Evolutionary conservation across 2,113 vertebrate genomes (phyloP).

Genomic region (Actenoides hombroni): DNA sequence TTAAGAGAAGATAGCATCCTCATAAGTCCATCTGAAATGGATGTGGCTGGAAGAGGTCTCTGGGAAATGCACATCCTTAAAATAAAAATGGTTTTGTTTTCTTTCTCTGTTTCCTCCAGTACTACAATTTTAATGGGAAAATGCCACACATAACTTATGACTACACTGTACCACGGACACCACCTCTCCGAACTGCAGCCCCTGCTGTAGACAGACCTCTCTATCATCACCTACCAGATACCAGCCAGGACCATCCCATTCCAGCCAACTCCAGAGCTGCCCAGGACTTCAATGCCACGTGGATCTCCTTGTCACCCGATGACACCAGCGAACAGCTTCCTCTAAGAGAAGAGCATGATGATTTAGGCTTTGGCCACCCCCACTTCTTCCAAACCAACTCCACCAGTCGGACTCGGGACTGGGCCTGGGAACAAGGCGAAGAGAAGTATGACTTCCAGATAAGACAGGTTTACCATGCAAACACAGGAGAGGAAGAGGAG

Average conservation of each 20-base stretch:
- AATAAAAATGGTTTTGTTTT: neutral
- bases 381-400: slow-evolving; percentile 51
- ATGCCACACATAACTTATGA: slow-evolving; percentile 87
- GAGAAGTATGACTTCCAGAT: slow-evolving; percentile 50
- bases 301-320: slow-evolving; percentile 31
- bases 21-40: neutral
- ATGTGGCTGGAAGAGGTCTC: neutral
- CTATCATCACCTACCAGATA: slow-evolving; percentile 37
- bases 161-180: slow-evolving; percentile 80
- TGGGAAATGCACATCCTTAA: neutral
- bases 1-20: too few relatives aligned
- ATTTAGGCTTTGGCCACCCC: neutral
- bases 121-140: slow-evolving; percentile 90
- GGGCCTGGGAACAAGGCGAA: slow-evolving; percentile 52
- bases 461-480: slow-evolving; percentile 32
- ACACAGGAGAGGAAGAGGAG: slow-evolving; percentile 16
- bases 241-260: neutral
- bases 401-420: neutral
- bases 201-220: slow-evolving; percentile 33
- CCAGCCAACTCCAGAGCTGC: slow-evolving; percentile 27
- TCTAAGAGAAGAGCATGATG: neutral
- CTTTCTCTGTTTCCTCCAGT: slow-evolving; percentile 69
- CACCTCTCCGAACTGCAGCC: slow-evolving; percentile 48
- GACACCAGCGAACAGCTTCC: slow-evolving; percentile 24
- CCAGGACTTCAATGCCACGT: slow-evolving; percentile 52